Conservation (phyloP, 30 jellyfish, hydroid and myxozoan species). For the Chrysaora quinquecirrha region DNA sequence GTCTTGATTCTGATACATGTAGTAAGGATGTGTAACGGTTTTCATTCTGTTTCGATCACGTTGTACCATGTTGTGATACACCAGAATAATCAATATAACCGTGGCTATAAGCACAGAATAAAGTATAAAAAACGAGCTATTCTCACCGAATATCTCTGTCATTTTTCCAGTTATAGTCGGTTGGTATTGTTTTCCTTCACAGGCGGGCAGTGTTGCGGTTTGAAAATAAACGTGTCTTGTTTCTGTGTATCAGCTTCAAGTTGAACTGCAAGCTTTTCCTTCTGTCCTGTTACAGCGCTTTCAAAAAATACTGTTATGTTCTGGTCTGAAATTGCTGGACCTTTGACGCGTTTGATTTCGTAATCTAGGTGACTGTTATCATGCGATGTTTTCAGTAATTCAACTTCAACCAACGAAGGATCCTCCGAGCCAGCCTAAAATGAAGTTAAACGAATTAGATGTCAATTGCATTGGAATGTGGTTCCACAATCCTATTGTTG, state of each 20-base stretch:
- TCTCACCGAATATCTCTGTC: conserved; percentile 14
- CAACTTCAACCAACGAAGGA: background rate
- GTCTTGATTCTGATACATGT: background rate
- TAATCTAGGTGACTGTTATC: background rate
- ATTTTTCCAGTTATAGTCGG: background rate
- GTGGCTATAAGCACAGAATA: conserved; percentile 70
- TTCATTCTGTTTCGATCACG: background rate
- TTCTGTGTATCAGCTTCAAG: background rate
- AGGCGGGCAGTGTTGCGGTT: conserved; percentile 13
- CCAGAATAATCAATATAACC: conserved; percentile 31
- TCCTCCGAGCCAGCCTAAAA: background rate
- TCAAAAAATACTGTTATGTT: background rate
- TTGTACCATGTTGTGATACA: conserved; percentile 34
- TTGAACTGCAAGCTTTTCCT: background rate
- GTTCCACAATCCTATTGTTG: no score
- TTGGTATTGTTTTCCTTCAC: background rate
- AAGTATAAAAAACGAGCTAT: conserved; percentile 39
- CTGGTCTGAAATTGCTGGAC: background rate
- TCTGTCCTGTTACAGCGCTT: conserved; percentile 29
- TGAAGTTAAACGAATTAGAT: no score
- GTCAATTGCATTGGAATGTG: no score
- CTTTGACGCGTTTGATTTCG: background rate
- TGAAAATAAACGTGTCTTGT: background rate
- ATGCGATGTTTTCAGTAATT: background rate
- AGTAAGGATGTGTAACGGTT: background rate